These are phyloP conservation scores for Melanotus villosus DNA, from an alignment of 2,888 invertebrate species.

Conservation along the genomic window DNA sequence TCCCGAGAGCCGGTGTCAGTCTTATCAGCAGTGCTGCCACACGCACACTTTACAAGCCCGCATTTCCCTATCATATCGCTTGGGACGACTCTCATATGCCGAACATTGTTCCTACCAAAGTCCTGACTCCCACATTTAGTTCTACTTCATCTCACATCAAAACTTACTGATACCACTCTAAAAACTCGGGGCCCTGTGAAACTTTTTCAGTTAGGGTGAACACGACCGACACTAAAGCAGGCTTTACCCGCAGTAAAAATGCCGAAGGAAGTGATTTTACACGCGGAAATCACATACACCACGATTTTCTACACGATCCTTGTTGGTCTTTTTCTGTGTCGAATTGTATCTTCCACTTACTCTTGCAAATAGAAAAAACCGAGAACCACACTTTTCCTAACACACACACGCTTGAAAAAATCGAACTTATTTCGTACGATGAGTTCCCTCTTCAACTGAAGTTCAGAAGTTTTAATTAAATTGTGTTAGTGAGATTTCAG, in stretches of 20 bases:
- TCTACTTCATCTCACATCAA: slow-evolving; percentile 45
- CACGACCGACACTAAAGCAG: slow-evolving; percentile 33
- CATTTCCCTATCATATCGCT: slow-evolving; percentile 59
- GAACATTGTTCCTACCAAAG: slow-evolving; percentile 44
- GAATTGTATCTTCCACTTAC: not conserved
- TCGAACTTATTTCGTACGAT: not conserved
- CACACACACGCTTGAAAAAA: not conserved
- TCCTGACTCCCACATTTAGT: slow-evolving; percentile 43
- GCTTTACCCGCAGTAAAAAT: slow-evolving; percentile 34
- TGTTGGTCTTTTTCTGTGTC: not conserved
- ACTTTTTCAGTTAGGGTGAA: slow-evolving; percentile 40
- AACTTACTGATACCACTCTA: slow-evolving; percentile 42
- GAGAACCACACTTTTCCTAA: too few relatives aligned
- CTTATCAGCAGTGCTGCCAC: slow-evolving; percentile 59
- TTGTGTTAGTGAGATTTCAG: not conserved
- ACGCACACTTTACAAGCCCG: slow-evolving; percentile 59
- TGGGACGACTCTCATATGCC: slow-evolving; percentile 56
- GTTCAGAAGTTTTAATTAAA: too few relatives aligned
- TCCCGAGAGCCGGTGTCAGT: slow-evolving; percentile 56
- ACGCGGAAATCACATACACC: slow-evolving; percentile 17
- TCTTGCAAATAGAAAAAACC: not conserved
- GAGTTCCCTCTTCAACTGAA: too few relatives aligned
- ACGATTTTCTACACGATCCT: slow-evolving; percentile 12
- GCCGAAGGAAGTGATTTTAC: slow-evolving; percentile 33
- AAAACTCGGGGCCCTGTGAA: slow-evolving; percentile 27